These are phyloP conservation scores for Desoria tigrina DNA, from an alignment of 2,888 invertebrate genomes.

Conservation along the genomic window DNA sequence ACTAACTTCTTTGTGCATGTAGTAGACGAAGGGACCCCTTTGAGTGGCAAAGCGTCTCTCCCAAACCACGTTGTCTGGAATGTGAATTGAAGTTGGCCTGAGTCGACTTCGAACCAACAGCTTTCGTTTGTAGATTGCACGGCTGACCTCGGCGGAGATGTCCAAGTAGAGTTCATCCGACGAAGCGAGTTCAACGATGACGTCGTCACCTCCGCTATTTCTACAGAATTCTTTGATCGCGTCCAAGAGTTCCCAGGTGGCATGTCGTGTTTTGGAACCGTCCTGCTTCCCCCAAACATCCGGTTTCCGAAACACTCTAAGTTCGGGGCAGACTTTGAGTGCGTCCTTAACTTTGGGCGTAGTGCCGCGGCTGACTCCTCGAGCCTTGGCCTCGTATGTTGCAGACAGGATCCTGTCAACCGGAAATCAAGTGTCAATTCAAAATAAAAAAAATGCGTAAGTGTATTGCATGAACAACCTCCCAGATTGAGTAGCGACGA, in stretches of 20 bases:
- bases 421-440: too few relatives aligned
- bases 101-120: too few relatives aligned
- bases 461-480: too few relatives aligned
- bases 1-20: too few relatives aligned
- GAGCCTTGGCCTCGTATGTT: constrained; percentile 2
- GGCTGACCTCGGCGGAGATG: too few relatives aligned
- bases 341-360: not conserved
- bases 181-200: not conserved
- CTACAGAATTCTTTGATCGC: not conserved
- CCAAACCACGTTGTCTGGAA: too few relatives aligned
- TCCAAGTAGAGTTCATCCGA: constrained; percentile 1
- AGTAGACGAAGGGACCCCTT: too few relatives aligned
- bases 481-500: constrained; percentile 32
- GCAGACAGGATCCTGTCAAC: constrained; percentile 8
- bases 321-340: not conserved
- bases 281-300: constrained; percentile 1
- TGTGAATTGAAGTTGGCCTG: too few relatives aligned
- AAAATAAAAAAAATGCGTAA: too few relatives aligned
- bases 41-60: too few relatives aligned
- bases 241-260: not conserved
- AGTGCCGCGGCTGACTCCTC: not conserved
- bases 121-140: too few relatives aligned
- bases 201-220: not conserved
- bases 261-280: not conserved
- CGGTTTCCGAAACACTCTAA: constrained; percentile 1